A percentile compares a stretch with the other conserved stretches of the same genome.
Conservation (phyloP, 2,113 vertebrate genomes). For the Pavo muticus region DNA sequence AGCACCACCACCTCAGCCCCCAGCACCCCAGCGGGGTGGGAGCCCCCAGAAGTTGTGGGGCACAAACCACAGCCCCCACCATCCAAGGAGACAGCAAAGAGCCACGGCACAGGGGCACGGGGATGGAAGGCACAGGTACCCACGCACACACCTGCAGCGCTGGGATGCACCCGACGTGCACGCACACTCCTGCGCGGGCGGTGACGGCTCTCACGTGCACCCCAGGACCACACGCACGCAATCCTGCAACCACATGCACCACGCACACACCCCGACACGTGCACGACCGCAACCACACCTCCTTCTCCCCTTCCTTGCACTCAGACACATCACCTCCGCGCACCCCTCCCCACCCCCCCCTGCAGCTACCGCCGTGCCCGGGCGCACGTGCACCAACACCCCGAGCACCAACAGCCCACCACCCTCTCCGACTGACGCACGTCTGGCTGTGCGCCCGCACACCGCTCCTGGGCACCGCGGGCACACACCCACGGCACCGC, state of each 20-base stretch:
- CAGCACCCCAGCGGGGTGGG: fast-evolving
- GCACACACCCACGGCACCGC: neutral
- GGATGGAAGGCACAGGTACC: neutral
- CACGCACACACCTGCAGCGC: neutral
- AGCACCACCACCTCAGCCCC: neutral
- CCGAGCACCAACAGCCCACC: neutral
- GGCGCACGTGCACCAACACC: slow-evolving; percentile 29
- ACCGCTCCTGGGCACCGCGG: neutral
- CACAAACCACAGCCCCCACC: fast-evolving
- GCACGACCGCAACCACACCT: slow-evolving; percentile 46
- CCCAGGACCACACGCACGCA: slow-evolving; percentile 25
- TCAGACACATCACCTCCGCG: neutral
- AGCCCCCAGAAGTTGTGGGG: neutral
- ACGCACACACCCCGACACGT: slow-evolving; percentile 2
- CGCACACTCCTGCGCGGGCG: neutral
- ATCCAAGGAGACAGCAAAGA: fast-evolving
- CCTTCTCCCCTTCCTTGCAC: neutral
- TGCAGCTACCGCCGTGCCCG: neutral
- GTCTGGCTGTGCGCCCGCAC: neutral
- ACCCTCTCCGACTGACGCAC: neutral
- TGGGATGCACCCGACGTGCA: neutral
- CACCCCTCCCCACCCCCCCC: neutral
- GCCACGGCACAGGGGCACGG: neutral
- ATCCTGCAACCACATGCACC: neutral
- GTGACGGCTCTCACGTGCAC: slow-evolving; percentile 12